phyloP scores from a whole-genome alignment of 2,888 invertebrate genomes.

The Crematogaster levior region DNA sequence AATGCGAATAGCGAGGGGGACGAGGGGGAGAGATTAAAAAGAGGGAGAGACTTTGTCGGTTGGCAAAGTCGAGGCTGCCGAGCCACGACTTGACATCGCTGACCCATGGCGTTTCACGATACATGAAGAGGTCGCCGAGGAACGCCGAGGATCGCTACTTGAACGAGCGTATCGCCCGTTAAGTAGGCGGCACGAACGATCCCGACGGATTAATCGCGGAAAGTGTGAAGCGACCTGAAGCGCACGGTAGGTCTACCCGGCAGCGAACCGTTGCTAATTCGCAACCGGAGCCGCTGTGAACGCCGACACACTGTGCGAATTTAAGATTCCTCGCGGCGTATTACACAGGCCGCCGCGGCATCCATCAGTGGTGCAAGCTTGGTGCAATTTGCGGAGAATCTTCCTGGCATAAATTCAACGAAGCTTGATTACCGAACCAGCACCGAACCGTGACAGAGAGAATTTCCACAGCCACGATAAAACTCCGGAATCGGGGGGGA shows the following conservation, averaged over 20 bases:
- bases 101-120: slow-evolving; percentile 81
- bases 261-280: slow-evolving; percentile 72
- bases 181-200: slow-evolving; percentile 76
- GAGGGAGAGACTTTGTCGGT: slow-evolving; percentile 59
- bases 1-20: slow-evolving; percentile 9
- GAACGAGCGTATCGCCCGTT: slow-evolving; percentile 75
- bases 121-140: slow-evolving; percentile 80
- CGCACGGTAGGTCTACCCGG: slow-evolving; percentile 61
- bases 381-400: slow-evolving; percentile 40
- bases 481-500: neutral
- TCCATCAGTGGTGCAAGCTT: slow-evolving; percentile 24
- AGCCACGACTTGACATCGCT: slow-evolving; percentile 81
- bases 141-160: slow-evolving; percentile 80
- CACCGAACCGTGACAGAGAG: slow-evolving; percentile 12
- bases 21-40: slow-evolving; percentile 57
- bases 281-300: slow-evolving; percentile 43
- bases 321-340: slow-evolving; percentile 49
- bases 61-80: slow-evolving; percentile 75
- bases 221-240: slow-evolving; percentile 77
- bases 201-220: slow-evolving; percentile 81
- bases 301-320: slow-evolving; percentile 49
- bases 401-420: neutral
- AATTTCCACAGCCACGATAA: neutral
- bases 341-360: slow-evolving; percentile 27
- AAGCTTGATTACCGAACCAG: neutral